Evolutionary conservation across 2,888 invertebrate genomes (phyloP), one percentile per base, ranked within the genome.

Genomic region (Allacma fusca): DNA sequence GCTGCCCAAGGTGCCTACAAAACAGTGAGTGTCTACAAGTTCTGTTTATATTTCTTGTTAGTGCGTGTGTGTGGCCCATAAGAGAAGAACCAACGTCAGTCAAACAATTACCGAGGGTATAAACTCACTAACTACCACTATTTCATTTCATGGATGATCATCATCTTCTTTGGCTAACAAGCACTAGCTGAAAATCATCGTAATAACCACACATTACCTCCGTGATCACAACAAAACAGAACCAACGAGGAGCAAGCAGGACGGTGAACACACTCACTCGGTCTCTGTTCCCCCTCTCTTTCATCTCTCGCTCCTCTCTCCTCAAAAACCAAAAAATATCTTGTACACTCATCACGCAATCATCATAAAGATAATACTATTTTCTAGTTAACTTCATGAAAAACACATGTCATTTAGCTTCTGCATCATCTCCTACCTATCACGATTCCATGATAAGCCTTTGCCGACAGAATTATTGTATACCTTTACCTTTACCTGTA

Each of bases 281-380:
- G 28, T 67, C 34, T n/a, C 62, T 62, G 29, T 50, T 24, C 59
- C 40, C 69, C n/a, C 70, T 71, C 44, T 44, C 26, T 59, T 24
- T 28, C 26, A 23, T 71, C 19, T 40, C 50, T 71, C 13, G 9
- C 57, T 28, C 71, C 1, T 50, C 62, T 40, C 64, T 43, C 62
- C 16, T 62, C 62, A 62, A 62, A 62, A 23, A 24, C 23, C 24
- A 62, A 62, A 40, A 71, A 50, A 2, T 23, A 50, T 50, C 71
- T 40, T 64, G 23, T 64, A 78, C 57, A 70, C 75, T 75, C 65
- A 78, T 75, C 78, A 78, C 78, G 78, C 72, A 78, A 75, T 78
- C 75, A 78, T 67, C 72, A 75, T 75, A 75, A 78, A 50, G 57
- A 24, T 78, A 74, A 78, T 74, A 59, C 73, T 70, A 73, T 73